These are phyloP conservation scores for Labroides dimidiatus DNA, from an alignment of 2,797 vertebrate genomes.

Conservation along the genomic window DNA sequence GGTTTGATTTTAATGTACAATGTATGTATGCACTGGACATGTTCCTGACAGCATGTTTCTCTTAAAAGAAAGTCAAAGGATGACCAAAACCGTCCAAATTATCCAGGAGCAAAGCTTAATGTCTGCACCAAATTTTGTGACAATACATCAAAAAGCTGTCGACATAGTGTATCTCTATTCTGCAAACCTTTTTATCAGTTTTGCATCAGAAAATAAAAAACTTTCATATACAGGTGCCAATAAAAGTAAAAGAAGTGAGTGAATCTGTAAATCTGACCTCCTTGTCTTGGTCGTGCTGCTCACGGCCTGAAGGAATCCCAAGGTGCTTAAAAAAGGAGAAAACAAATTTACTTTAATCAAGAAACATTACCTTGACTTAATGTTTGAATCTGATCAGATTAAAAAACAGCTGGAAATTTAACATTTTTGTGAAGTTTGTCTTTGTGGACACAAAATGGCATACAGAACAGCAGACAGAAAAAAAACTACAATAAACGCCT, in stretches of 20 bases:
- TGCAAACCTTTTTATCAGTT: not conserved
- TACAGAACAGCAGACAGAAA: too few relatives aligned
- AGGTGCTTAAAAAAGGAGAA: constrained; percentile 63
- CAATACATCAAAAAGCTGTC: not conserved
- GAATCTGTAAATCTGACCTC: constrained; percentile 72
- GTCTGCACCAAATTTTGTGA: not conserved
- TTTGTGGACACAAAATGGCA: too few relatives aligned
- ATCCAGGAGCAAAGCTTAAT: not conserved
- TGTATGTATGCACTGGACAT: not conserved
- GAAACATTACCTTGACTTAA: not conserved
- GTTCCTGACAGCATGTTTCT: not conserved
- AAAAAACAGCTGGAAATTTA: not conserved
- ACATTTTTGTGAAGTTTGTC: too few relatives aligned
- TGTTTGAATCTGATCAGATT: not conserved
- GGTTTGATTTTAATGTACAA: not conserved
- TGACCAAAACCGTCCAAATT: not conserved
- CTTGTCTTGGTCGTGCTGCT: constrained; percentile 70
- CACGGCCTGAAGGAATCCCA: constrained; percentile 70
- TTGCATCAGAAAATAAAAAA: not conserved
- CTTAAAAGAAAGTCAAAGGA: not conserved
- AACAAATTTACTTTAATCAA: constrained; percentile 4
- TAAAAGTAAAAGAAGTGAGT: constrained; percentile 4
- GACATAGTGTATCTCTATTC: not conserved
- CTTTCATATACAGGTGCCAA: not conserved
- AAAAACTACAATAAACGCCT: too few relatives aligned